Conservation (phyloP, 2,113 vertebrate genomes). For the Prunella himalayana region DNA sequence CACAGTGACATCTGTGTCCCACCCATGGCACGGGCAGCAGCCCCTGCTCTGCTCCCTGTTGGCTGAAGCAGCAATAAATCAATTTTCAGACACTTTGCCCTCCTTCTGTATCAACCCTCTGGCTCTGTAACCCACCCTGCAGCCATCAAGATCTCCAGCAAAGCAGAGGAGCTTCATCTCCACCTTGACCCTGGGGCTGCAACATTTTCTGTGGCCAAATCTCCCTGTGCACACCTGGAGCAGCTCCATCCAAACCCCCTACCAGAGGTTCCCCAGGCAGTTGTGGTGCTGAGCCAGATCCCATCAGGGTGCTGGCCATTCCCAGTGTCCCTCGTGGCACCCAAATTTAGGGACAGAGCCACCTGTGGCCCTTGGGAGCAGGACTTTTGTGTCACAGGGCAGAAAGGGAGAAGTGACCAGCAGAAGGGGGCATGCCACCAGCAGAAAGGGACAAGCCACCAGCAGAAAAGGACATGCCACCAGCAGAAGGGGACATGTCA, state of each 20-base stretch:
- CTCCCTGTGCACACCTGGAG: neutral
- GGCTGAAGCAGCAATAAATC: neutral
- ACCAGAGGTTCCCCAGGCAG: neutral
- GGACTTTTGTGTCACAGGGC: neutral
- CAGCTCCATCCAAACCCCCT: neutral
- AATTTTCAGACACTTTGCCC: neutral
- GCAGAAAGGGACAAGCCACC: no score
- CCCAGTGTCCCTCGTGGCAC: neutral
- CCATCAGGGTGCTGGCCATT: neutral
- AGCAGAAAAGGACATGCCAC: no score
- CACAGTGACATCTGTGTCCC: fast-evolving
- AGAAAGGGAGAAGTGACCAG: neutral
- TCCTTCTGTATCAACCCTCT: neutral
- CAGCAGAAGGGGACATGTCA: no score
- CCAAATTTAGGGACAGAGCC: neutral
- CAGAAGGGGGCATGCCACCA: fast-evolving
- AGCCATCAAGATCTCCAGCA: fast-evolving
- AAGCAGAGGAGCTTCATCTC: neutral
- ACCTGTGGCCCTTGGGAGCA: fast-evolving
- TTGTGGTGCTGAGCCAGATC: neutral
- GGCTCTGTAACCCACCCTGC: neutral
- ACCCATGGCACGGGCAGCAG: fast-evolving
- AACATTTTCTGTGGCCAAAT: neutral
- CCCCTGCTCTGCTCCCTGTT: neutral
- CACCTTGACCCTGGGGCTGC: fast-evolving